These are phyloP conservation scores for Drosophila niveifrons DNA, from an alignment of 2,888 invertebrate genomes.

Conservation along the genomic window DNA sequence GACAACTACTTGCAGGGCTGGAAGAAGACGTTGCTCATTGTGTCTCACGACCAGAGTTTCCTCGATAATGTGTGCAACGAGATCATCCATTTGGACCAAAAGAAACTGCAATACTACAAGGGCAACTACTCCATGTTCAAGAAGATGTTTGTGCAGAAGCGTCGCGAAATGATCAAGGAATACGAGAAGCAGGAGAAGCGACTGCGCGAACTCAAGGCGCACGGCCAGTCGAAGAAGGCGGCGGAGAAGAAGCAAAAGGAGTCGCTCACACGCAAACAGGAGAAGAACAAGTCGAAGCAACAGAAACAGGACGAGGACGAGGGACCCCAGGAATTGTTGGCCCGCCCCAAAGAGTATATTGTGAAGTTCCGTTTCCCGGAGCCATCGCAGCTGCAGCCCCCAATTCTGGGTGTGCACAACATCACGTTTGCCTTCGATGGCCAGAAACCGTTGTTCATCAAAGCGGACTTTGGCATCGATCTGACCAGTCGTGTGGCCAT, in stretches of 20 bases:
- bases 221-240: conserved; percentile 97
- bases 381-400: conserved; percentile 98
- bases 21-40: conserved; percentile 99
- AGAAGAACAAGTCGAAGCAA: conserved; percentile 94
- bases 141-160: conserved; percentile 98
- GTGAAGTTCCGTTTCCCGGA: conserved; percentile 99
- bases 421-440: conserved; percentile 93
- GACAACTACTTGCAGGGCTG: conserved; percentile 99
- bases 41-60: conserved; percentile 99
- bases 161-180: conserved; percentile 97
- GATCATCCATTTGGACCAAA: conserved; percentile 97
- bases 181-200: conserved; percentile 99
- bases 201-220: conserved; percentile 96
- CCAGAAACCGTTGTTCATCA: conserved; percentile 93
- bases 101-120: conserved; percentile 97
- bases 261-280: conserved; percentile 94
- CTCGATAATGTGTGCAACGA: conserved; percentile 99
- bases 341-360: conserved; percentile 96
- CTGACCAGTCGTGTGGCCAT: conserved; percentile 95
- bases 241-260: conserved; percentile 98
- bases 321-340: conserved; percentile 93
- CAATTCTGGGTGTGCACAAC: conserved; percentile 96
- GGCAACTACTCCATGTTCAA: conserved; percentile 99
- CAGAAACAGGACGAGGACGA: conserved; percentile 93
- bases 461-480: conserved; percentile 98